Evolutionary conservation across 2,113 vertebrate genomes (phyloP), one percentile per base, ranked within the genome.

Genomic region (Cyrtonyx montezumae): DNA sequence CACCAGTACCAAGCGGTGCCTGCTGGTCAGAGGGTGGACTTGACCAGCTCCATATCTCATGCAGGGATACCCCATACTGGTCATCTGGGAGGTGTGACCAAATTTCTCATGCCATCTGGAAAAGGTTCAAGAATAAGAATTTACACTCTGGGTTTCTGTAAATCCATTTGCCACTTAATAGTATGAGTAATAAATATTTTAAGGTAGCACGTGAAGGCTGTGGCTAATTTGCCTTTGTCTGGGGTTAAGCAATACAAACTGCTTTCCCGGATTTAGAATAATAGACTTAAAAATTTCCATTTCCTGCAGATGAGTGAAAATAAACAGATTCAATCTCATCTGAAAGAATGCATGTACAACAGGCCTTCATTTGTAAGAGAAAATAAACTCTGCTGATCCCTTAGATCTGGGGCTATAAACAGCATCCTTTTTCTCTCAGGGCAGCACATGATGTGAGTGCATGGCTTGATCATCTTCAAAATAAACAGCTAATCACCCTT

Each of bases 301-400:
- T 96, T 96, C 94, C 93, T 92, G 87, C 61, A 94, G 87, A 96
- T 91, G 75, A 90, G 76, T 94, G 94, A 96, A 96, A 96, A 96
- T 95, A 96, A 96, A 96, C 91, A 96, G 91, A 94, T 83, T 51
- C 2, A 3, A 93, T 92, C 79, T 85, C 79, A 87, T 76, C 1
- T 92, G 75, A 91, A 95, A 75, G 84, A 92, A 91, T 71, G 26
- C 65, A 65, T 92, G 94, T 92, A 71, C 71, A 95, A 78, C 65
- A 89, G 68, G 82, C 85, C 79, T 80, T 94, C 67, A 51, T 95
- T 93, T 94, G 68, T 65, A 48, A 65, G 73, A 73, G 61, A 96
- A 96, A 96, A 96, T 96, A 96, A 94, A 96, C 95, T 93, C 83
- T 65, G 76, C 87, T 85, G 87, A 94, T 94, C 82, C 79, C 2